Percentiles rank a stretch among this genome's conserved stretches.
Conservation (phyloP, 2,888 invertebrate genomes). For the Perizoma flavofasciatum region DNA sequence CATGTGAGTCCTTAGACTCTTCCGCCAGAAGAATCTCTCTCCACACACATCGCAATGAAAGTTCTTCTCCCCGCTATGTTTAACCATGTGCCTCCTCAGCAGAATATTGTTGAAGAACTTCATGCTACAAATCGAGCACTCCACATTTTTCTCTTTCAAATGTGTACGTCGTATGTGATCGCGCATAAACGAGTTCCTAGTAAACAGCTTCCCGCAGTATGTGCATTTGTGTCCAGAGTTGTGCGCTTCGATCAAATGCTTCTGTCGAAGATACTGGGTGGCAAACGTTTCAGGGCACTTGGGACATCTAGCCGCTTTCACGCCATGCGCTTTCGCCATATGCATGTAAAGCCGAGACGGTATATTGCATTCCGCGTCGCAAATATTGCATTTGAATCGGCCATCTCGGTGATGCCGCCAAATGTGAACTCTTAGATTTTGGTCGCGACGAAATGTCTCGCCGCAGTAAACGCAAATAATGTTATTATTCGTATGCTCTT, state of each 20-base stretch:
- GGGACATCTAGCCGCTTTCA: slow-evolving; percentile 74
- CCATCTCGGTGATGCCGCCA: slow-evolving; percentile 76
- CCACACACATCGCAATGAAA: slow-evolving; percentile 85
- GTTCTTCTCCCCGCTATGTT: slow-evolving; percentile 80
- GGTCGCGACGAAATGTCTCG: slow-evolving; percentile 72
- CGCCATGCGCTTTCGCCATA: slow-evolving; percentile 75
- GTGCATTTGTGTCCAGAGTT: slow-evolving; percentile 73
- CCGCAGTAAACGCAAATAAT: slow-evolving; percentile 78
- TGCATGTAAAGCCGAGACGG: slow-evolving; percentile 77
- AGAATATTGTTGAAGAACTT: slow-evolving; percentile 77
- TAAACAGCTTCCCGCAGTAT: slow-evolving; percentile 73
- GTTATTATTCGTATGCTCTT: slow-evolving; percentile 73
- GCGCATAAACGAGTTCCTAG: slow-evolving; percentile 69
- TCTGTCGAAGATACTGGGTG: slow-evolving; percentile 78
- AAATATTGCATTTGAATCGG: slow-evolving; percentile 70
- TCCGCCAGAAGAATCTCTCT: slow-evolving; percentile 84
- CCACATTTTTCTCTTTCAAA: slow-evolving; percentile 74
- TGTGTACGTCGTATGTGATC: slow-evolving; percentile 73
- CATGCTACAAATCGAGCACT: slow-evolving; percentile 73
- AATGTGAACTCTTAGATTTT: slow-evolving; percentile 73
- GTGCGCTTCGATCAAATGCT: slow-evolving; percentile 81
- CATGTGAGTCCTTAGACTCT: slow-evolving; percentile 84
- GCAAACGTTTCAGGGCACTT: slow-evolving; percentile 76
- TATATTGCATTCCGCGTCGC: slow-evolving; percentile 71
- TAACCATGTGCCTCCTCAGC: slow-evolving; percentile 71